Evolutionary conservation across 1,140 invertebrate genomes (phyloP), one percentile per base, ranked within the genome.

Genomic region (Cotesia chilonis): DNA sequence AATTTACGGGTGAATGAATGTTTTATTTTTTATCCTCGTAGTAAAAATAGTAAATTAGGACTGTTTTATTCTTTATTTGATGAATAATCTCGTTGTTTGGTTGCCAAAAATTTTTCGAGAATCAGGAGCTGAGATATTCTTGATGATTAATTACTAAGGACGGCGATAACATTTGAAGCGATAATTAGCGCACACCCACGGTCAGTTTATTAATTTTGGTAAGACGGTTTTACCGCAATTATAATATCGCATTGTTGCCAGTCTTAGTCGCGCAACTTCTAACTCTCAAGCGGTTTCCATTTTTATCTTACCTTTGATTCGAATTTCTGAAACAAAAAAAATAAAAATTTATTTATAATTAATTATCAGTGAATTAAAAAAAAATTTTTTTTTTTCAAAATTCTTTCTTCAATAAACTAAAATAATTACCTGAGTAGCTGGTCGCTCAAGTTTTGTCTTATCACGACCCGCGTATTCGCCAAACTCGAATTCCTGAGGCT

Each of bases 401-500:
- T 17, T 28, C 3, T 28, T 28, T 28, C 3, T 28, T 28, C 28
- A 28, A 28, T 28, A 28, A 28, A 28, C 3, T 28, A 28, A 28
- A 28, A 28, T 2, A 28, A 28, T 28, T 72, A 86, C 85, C 81
- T 86, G 83, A 12, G 82, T 80, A 0, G 66, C 7, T 0, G 86
- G 86, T 68, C 86, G 79, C 0, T 87, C 85, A 4, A 87, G 76
- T 74, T 86, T 87, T 0, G 84, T 86, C 68, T 87, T 87, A 2
- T 86, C 86, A 0, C 86, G 83, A 4, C 74, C 73, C 6, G 70
- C 70, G 37, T 75, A 75, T 0, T 87, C 85, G 1, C 80, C 77
- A 28, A 87, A 87, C 4, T 87, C 85, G 71, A 87, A 87, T 76
- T 86, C 85, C 63, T 81, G 80, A 1, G 84, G 91, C 84, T 91